Evolutionary conservation across 2,113 vertebrate genomes (phyloP).

Genomic region (Rutilus rutilus): DNA sequence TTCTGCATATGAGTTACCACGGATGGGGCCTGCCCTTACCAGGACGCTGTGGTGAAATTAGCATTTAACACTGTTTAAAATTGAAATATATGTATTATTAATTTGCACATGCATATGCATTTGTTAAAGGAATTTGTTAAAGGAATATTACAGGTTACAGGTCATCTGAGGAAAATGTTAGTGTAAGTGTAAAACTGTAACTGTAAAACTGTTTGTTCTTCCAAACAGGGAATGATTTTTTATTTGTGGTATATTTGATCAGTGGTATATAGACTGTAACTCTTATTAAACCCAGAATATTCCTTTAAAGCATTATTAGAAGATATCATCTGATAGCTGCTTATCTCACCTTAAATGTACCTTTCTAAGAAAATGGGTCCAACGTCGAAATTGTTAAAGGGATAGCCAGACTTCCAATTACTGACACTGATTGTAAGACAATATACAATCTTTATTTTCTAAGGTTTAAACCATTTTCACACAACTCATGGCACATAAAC

Average conservation of each 20-base stretch:
- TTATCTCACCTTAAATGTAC: background rate
- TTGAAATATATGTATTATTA: background rate
- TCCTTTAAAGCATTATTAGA: background rate
- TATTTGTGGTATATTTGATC: background rate
- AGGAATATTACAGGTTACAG: background rate
- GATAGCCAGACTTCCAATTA: background rate
- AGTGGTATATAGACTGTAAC: background rate
- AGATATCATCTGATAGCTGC: background rate
- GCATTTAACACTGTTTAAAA: conserved; percentile 20
- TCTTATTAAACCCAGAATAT: background rate
- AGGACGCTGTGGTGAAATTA: conserved; percentile 1
- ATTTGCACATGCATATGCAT: background rate
- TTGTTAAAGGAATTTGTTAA: background rate
- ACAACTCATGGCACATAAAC: background rate
- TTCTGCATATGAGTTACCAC: conserved; percentile 6
- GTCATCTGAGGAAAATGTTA: background rate
- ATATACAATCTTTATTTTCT: background rate
- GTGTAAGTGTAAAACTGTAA: too few species aligned
- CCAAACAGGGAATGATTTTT: background rate
- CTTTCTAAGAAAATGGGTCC: background rate
- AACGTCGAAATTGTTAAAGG: background rate
- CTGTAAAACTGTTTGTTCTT: background rate
- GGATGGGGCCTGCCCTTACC: background rate
- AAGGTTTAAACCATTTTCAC: background rate
- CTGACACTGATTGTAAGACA: too few species aligned